Evolutionary conservation across 2,888 invertebrate genomes (phyloP), one percentile per base, ranked within the genome.

Genomic region (Furcula furcula): DNA sequence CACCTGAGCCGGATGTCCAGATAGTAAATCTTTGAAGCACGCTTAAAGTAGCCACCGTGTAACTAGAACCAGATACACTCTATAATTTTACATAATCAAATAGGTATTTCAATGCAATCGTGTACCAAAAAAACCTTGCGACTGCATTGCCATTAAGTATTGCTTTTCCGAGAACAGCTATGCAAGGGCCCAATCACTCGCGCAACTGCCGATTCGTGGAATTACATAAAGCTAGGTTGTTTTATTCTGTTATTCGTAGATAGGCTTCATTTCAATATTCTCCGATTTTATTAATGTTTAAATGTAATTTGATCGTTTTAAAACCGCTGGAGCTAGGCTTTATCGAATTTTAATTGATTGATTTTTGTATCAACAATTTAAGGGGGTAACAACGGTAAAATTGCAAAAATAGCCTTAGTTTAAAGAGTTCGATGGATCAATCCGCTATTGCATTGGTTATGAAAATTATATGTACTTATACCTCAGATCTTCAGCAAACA

Each of bases 121-220:
- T 42, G 31, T 43, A 49, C 46, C 47, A 51, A 65, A 68, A 64
- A 65, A 46, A 54, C 46, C 37, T 48, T 34, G 52, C 48, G 46
- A 51, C 52, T 59, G 55, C 55, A 59, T 47, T 57, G 56, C 47
- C 50, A 59, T 61, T 54, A 53, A 48, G 49, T 41, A 68, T 63
- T 63, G 45, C 46, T 59, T 59, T 74, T 74, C 67, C 54, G 29
- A 63, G 71, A 73, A 74, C 31, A 19, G 28, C 48, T 48, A 38
- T 39, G 32, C 55, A 56, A 64, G 60, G 64, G 52, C 63, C 55
- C 50, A 52, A 57, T 63, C 54, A 57, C 37, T 63, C 49, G 57
- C 53, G 48, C 57, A 52, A 55, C 44, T 48, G 55, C 50, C 45
- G 53, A 47, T 74, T 71, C 71, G 41, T 40, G 45, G 72, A 69